Base-by-base conservation (phyloP, 2,888 invertebrate genomes). In the Limnephilus auricula region DNA sequence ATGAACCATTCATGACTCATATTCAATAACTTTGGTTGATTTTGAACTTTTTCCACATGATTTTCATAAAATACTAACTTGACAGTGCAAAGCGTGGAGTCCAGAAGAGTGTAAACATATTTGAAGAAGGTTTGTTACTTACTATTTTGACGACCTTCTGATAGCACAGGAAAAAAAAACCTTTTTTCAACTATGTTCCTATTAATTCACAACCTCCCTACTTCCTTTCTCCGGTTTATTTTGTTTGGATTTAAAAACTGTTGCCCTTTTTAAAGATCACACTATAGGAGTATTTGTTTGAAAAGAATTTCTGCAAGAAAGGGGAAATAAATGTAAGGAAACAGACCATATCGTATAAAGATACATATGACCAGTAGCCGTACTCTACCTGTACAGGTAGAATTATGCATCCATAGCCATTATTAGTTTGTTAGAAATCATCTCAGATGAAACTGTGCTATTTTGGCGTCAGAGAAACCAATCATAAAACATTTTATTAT, bases 261-360 rank as follows among this genome's bases (percentile, higher is more conserved):
- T 25, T 65, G n/a, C 9, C 6, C 25, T 6, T 25, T 25, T 65
- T 65, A 65, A 65, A 65, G 65, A 65, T 65, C 65, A 65, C 65
- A 65, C 65, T 65, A 65, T 65, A 18, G 18, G 18, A 50, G 50
- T 18, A 65, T 25, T 65, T n/a, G 65, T n/a, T 25, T 65, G 65
- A 65, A n/a, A 65, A 65, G 25, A 65, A 25, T 65, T 65, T 65
- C 25, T 65, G 65, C 34, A 82, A 82, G 82, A 82, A 34, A 32
- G 30, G 30, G 78, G 18, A 89, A 89, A 89, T 89, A 45, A 89
- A 89, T 89, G 80, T 30, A 37, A 79, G 89, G 80, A 89, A 89
- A 89, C 89, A 89, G 89, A 89, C 79, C 89, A 80, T 40, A 18
- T 89, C 89, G 89, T 32, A 25, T 40, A 25, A 30, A n/a, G 89